These are phyloP conservation scores for Ochotona curzoniae DNA, from an alignment of 2,113 vertebrate genomes.

Conservation along the genomic window DNA sequence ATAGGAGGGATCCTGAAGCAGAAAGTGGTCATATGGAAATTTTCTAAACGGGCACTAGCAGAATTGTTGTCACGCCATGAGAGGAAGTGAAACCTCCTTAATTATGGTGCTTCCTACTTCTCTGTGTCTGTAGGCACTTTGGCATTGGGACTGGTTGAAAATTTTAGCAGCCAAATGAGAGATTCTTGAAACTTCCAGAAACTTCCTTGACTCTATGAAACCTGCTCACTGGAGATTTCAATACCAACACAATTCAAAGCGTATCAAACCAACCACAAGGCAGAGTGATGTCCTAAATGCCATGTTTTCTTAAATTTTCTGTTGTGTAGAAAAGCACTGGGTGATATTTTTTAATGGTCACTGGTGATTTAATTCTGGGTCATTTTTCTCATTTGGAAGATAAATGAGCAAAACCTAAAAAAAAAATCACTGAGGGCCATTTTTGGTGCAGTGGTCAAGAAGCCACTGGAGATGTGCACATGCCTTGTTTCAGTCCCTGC, in stretches of 20 bases:
- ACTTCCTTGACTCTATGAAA: background rate
- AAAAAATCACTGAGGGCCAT: background rate
- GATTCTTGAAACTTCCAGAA: background rate
- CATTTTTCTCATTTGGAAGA: conserved; percentile 52
- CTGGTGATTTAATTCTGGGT: background rate
- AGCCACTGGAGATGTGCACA: too few relatives aligned
- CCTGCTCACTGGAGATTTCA: background rate
- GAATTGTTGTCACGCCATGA: background rate
- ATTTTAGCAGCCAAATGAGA: background rate
- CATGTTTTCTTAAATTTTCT: background rate
- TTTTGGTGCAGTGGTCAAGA: too few relatives aligned
- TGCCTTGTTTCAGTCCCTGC: too few relatives aligned
- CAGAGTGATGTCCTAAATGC: background rate
- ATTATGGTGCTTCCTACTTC: too few relatives aligned
- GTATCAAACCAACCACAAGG: background rate
- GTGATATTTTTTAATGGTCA: background rate
- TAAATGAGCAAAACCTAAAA: conserved; percentile 46
- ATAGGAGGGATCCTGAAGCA: background rate
- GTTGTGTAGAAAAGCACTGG: background rate
- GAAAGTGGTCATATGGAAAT: background rate
- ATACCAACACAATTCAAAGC: background rate
- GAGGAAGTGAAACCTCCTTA: background rate
- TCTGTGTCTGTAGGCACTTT: background rate
- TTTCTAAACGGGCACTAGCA: background rate
- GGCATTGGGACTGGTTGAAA: background rate